Base-by-base conservation (phyloP, 1,140 invertebrate genomes). In the Paramacrobiotus metropolitanus region DNA sequence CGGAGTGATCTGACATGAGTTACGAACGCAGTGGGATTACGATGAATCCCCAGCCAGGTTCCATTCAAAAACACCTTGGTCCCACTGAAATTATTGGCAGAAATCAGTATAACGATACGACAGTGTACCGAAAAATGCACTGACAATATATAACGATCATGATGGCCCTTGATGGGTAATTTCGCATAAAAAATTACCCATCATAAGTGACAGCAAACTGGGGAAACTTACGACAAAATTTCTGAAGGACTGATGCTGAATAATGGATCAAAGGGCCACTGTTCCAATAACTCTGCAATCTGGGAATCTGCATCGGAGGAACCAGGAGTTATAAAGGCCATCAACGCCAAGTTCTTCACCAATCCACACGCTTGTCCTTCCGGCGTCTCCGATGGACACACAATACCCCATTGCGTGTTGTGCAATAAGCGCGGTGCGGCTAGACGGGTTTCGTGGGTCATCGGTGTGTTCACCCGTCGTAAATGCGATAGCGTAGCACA, bases 271-370 rank as follows among this genome's bases (percentile, higher is more conserved):
- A n/a, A n/a, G n/a, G n/a, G n/a, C n/a, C n/a, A n/a, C n/a, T n/a
- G n/a, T n/a, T n/a, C n/a, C n/a, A n/a, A n/a, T n/a, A n/a, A n/a
- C n/a, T n/a, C n/a, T n/a, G n/a, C n/a, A n/a, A n/a, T n/a, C n/a
- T n/a, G n/a, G n/a, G n/a, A n/a, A n/a, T n/a, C n/a, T 40, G 34
- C 34, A 40, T 9, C 34, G 34, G 34, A 9, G 34, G 9, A 40
- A 40, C 34, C 34, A 9, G n/a, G 9, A 0, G 94, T 99, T 21
- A 99, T 92, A 69, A 99, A 40, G 34, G 34, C 34, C 34, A 40
- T 40, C 34, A 40, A n/a, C 34, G 34, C 34, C 34, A 40, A n/a
- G 34, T 40, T 40, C 34, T 40, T 40, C 34, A 40, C 34, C 34
- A 40, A 40, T 4, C 34, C 34, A 40, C 34, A 40, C 4, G 34